phyloP scores from a whole-genome alignment of 2,888 invertebrate genomes.

The Didymodactylos carnosus region DNA sequence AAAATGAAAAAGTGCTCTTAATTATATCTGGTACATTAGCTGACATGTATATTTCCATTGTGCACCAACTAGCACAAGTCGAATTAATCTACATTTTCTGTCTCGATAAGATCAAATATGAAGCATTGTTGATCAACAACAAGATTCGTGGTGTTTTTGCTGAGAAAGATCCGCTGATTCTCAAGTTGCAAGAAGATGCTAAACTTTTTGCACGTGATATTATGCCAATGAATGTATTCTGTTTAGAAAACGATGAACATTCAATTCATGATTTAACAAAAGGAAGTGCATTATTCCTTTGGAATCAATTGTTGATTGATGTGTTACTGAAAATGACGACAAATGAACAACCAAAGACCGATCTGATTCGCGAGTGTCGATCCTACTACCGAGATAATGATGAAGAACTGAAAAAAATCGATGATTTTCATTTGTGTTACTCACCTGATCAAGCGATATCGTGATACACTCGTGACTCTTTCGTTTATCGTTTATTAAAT shows the following conservation, averaged over 20 bases:
- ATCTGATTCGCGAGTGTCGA: neutral
- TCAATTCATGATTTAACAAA: neutral
- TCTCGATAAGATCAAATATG: neutral
- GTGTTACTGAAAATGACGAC: neutral
- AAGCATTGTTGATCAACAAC: neutral
- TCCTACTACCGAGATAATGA: neutral
- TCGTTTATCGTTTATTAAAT: neutral
- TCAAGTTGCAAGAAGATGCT: neutral
- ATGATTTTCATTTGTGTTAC: neutral
- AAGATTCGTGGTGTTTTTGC: neutral
- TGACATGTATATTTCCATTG: neutral
- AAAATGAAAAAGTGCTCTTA: neutral
- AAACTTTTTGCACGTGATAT: neutral
- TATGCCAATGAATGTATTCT: neutral
- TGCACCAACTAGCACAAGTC: neutral
- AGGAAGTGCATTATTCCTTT: no score
- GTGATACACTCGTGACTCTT: neutral
- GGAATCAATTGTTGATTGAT: neutral
- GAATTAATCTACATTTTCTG: neutral
- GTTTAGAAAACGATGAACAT: neutral
- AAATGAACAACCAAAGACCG: neutral
- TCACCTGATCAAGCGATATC: neutral
- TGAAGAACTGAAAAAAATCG: neutral
- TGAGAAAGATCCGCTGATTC: neutral
- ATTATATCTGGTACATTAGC: neutral